phyloP scores from a whole-genome alignment of 2,113 vertebrate genomes.

The Arenaria interpres region DNA sequence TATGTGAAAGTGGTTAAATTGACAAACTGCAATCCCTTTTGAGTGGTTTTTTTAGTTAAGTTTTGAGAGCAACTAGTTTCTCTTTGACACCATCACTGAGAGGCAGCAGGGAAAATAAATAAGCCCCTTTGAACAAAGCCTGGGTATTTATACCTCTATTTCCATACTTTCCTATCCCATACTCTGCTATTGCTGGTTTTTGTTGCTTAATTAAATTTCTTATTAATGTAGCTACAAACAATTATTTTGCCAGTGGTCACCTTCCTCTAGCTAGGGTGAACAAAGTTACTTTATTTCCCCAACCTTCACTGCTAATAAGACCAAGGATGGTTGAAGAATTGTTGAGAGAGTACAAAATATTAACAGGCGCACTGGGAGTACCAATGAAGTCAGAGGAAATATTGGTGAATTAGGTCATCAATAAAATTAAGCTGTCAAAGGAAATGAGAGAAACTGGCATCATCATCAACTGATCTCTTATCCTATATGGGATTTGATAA shows the following conservation, averaged over 20 bases:
- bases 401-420: neutral
- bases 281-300: neutral
- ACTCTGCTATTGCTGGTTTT: neutral
- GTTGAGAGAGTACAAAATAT: neutral
- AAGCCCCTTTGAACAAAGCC: neutral
- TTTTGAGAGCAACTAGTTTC: neutral
- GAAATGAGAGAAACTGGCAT: neutral
- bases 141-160: neutral
- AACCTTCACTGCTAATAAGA: neutral
- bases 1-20: neutral
- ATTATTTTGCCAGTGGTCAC: neutral
- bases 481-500: neutral
- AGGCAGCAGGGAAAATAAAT: neutral
- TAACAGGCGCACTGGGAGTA: neutral
- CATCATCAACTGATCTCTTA: neutral
- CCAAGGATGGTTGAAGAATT: neutral
- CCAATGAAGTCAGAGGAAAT: neutral
- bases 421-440: neutral
- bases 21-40: neutral
- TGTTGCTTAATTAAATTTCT: neutral
- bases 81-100: neutral
- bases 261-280: neutral
- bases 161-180: neutral
- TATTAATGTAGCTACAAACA: neutral
- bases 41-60: neutral